Evolutionary conservation across 2,113 vertebrate genomes (phyloP).

Genomic region (Climacteris rufus): DNA sequence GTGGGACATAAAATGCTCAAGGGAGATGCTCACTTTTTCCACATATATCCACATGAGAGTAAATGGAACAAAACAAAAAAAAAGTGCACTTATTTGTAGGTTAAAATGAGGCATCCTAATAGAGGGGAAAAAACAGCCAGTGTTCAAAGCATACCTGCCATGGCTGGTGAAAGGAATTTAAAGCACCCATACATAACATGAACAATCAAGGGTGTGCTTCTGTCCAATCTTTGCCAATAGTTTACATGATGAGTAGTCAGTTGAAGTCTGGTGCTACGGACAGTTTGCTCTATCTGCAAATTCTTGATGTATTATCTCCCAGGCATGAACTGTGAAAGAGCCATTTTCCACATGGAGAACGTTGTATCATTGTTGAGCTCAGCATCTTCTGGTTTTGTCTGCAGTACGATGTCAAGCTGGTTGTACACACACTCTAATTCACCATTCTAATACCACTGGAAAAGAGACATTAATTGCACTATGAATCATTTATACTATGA

Average conservation of each 20-base stretch:
- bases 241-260: neutral
- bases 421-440: neutral
- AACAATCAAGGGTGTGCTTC: neutral
- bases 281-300: accelerated
- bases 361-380: neutral
- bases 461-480: neutral
- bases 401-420: accelerated
- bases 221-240: neutral
- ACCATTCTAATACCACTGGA: neutral
- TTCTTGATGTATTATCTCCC: neutral
- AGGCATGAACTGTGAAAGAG: neutral
- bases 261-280: neutral
- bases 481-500: neutral
- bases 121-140: neutral
- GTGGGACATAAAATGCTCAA: neutral
- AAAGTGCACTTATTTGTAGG: neutral
- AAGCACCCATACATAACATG: neutral
- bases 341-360: neutral
- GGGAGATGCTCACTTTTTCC: accelerated
- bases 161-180: neutral
- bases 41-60: neutral
- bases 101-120: neutral
- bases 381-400: neutral
- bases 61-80: neutral
- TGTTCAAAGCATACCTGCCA: neutral